Evolutionary conservation across 1,140 invertebrate genomes (phyloP), one percentile per base, ranked within the genome.

Genomic region (Asbolus verrucosus): DNA sequence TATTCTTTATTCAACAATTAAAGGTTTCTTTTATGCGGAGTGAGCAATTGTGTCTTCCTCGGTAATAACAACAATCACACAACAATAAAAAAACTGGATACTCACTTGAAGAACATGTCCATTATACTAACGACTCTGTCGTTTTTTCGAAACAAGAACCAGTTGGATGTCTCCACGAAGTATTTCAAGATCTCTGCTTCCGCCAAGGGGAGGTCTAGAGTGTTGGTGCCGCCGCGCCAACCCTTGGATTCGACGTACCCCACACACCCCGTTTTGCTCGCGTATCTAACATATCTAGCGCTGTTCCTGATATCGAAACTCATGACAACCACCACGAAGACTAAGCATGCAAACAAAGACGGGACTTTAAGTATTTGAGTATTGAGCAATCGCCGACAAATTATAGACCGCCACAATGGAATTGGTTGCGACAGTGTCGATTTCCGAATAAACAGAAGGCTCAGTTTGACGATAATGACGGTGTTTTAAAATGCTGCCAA

Each of bases 81-180:
- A n/a, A n/a, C n/a, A n/a, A n/a, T n/a, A n/a, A n/a, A n/a, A n/a
- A n/a, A n/a, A 5, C 19, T 31, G 11, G 24, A 33, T 38, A 60
- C 24, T 41, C 39, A 75, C 72, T 72, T 73, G 1, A 67, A 61
- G 62, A 43, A 75, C 68, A 74, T 67, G 43, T 75, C 74, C 21
- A 71, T 67, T 16, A 71, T 19, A 11, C 36, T 67, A 6, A 76
- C 50, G 33, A 74, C 14, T 16, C 62, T 33, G 33, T 76, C 67
- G 11, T 76, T 67, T 15, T 75, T 76, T 39, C 73, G 59, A 65
- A 78, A 78, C 21, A 78, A 36, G 38, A 78, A 76, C 76, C 76
- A 78, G 60, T 78, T 78, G 0, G 75, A 77, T 1, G 72, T 78
- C 72, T 78, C 77, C 9, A 78, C 59, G 15, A 78, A 73, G 62